Evolutionary conservation across 2,797 vertebrate species (phyloP).

Genomic region (Lophius americanus): DNA sequence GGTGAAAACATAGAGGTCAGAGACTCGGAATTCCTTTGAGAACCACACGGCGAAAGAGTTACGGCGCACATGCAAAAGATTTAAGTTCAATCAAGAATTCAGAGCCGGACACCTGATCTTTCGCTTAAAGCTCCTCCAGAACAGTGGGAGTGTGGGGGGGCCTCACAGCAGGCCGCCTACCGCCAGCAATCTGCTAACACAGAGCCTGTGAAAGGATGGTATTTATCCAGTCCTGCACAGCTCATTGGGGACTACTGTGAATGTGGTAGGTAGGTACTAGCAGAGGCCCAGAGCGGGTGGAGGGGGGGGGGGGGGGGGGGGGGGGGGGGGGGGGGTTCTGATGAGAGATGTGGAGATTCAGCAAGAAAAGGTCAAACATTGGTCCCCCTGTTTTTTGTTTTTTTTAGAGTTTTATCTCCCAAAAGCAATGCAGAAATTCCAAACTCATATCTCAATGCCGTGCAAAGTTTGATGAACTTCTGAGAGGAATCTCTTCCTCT

Average conservation of each 20-base stretch:
- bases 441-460: not conserved
- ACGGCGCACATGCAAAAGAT: constrained; percentile 76
- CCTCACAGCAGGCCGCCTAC: constrained; percentile 70
- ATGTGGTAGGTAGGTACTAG: constrained; percentile 62
- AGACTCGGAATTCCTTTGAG: constrained; percentile 49
- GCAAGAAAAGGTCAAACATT: constrained; percentile 9
- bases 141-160: constrained; percentile 72
- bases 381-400: not conserved
- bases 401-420: constrained; percentile 3
- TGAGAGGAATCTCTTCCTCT: no score
- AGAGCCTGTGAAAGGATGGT: constrained; percentile 68
- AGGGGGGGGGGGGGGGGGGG: constrained; percentile 9
- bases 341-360: constrained; percentile 40
- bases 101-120: constrained; percentile 78
- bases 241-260: constrained; percentile 69
- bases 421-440: not conserved
- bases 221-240: constrained; percentile 69
- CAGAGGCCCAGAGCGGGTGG: constrained; percentile 45
- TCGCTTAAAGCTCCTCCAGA: constrained; percentile 73
- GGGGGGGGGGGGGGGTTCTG: constrained; percentile 17
- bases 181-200: constrained; percentile 70
- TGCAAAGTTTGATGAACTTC: no score
- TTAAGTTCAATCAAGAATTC: constrained; percentile 79
- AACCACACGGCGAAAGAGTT: constrained; percentile 30
- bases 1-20: constrained; percentile 37